A percentile compares a stretch with the other conserved stretches of the same genome.
These are phyloP conservation scores for Liopterus haemorrhoidalis DNA, from an alignment of 2,888 invertebrate species.

Conservation along the genomic window DNA sequence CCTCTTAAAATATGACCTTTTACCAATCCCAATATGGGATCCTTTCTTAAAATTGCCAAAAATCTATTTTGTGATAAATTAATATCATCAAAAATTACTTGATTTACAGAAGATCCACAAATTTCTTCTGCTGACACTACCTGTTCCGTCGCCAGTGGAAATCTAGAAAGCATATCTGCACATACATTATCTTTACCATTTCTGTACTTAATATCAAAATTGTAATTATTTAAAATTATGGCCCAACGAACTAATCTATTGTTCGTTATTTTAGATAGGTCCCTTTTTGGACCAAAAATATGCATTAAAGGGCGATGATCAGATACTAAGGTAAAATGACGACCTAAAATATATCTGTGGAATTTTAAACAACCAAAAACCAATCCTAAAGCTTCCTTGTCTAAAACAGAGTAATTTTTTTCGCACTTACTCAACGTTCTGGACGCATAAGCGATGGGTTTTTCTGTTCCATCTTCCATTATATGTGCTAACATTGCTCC, in stretches of 20 bases:
- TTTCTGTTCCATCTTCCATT: conserved; percentile 24
- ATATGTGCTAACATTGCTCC: conserved; percentile 34
- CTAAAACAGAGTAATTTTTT: conserved; percentile 30
- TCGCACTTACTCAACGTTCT: conserved; percentile 25
- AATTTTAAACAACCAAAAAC: conserved; percentile 30
- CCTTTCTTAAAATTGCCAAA: too few species aligned
- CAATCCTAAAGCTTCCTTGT: conserved; percentile 32
- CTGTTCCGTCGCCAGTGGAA: too few species aligned
- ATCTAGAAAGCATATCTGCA: conserved; percentile 7
- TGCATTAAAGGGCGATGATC: conserved; percentile 38
- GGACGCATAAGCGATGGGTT: conserved; percentile 30
- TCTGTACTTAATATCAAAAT: conserved; percentile 17
- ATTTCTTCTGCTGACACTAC: too few species aligned
- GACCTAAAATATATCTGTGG: conserved; percentile 22
- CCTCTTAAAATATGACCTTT: too few species aligned
- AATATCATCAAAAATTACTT: too few species aligned
- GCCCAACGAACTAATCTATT: conserved; percentile 34
- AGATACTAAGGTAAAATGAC: conserved; percentile 33
- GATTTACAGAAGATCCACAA: too few species aligned
- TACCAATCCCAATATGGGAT: too few species aligned
- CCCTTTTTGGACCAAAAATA: conserved; percentile 31
- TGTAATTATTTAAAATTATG: conserved; percentile 34
- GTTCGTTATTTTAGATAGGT: conserved; percentile 30
- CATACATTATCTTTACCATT: conserved; percentile 3
- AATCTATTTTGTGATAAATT: too few species aligned